Evolutionary conservation across 2,797 vertebrate species (phyloP), one percentile per base, ranked within the genome.

Genomic region (Spondyliosoma cantharus): DNA sequence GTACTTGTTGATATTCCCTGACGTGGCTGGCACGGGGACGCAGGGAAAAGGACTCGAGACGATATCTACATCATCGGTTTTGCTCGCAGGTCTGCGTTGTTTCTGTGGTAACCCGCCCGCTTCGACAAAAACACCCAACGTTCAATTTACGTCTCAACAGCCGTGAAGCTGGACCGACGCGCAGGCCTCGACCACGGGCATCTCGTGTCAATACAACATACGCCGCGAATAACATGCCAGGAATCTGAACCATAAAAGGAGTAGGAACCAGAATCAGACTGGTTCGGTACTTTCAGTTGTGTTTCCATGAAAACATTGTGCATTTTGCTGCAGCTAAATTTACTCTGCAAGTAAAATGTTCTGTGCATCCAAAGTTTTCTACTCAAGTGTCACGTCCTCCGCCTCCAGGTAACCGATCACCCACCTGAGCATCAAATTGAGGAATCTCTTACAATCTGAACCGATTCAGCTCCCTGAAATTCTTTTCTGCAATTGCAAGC

Each of bases 401-500:
- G 57, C 11, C 42, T 16, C 17, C 17, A 19, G 25, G 8, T 56
- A 63, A 54, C 56, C 45, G 49, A n/a, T 48, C 27, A 16, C 24
- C 68, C 24, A 22, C 20, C 19, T 66, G 58, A 64, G 46, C 20
- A 50, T 43, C 49, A 54, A 52, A 54, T 45, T 20, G 11, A 59
- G 19, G 24, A 11, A 61, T 4, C 3, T 14, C 25, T 19, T 50
- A 50, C 37, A 58, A 63, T 27, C 49, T 24, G 14, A 71, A 19
- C 9, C 45, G 49, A 20, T 42, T 48, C 64, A 49, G 12, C 45
- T 69, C 42, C 1, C 8, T 22, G n/a, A 27, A 49, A 27, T 14
- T 17, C 7, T 24, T 50, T 63, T 13, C 53, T 76, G 48, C 32
- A 71, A 59, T 56, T 59, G 46, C 52, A 81, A 80, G 62, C 50